Evolutionary conservation across 2,113 vertebrate genomes (phyloP), one percentile per base, ranked within the genome.

Genomic region (Opisthocomus hoazin): DNA sequence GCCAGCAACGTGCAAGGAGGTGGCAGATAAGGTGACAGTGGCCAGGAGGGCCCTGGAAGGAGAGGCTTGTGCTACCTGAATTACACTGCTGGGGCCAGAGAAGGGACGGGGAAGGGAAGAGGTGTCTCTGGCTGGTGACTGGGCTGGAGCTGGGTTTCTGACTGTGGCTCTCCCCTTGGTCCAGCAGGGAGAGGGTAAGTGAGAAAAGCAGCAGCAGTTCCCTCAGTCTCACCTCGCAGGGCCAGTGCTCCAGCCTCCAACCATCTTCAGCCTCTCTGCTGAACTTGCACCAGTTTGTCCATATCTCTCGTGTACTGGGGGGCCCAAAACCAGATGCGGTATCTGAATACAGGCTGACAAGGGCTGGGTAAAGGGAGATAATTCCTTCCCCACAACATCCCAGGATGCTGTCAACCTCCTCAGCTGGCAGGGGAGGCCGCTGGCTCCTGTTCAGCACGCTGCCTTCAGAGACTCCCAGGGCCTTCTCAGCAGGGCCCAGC

Each of bases 361-460:
- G 15, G 12, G 21, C 79, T 39, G n/a, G 70, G 22, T 10, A 68
- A 76, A 29, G 27, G 37, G 36, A 69, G n/a, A 11, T 8, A 48
- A 63, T 43, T 23, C 66, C 63, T 57, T 79, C n/a, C 32, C 61
- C 46, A 63, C 20, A 20, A 20, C 9, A 29, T 57, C n/a, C 46
- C 37, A 22, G 26, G 26, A 57, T 70, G 36, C 46, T 46, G 50
- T 10, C 0, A 0, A 9, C 9, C 26, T 46, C 22, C 12, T 34
- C 23, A 2, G 1, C 9, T 57, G 30, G 5, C 51, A 66, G 41
- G 43, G 8, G 41, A 70, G 50, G 27, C 43, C 0, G 0, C 51
- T 37, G 39, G 56, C 8, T 79, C 12, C 76, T 71, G 36, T 36
- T 39, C 57, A 81, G 46, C 48, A 17, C 2, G 1, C 50, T 75